Base-by-base conservation (phyloP, 2,888 invertebrate species). In the Tiliacea citrago region DNA sequence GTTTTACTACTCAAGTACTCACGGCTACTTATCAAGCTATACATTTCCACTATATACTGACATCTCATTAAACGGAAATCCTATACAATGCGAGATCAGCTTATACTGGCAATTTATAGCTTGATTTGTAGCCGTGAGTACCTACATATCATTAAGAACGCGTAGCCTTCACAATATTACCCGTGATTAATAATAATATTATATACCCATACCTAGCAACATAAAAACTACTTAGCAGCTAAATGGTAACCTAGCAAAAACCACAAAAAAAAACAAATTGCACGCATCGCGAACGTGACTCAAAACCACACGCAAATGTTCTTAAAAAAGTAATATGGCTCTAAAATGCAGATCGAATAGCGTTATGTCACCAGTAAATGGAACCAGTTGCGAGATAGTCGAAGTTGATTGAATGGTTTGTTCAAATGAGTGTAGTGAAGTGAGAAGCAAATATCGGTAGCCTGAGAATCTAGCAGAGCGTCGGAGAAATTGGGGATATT, bases 221-320 rank as follows among this genome's bases (percentile, higher is more conserved):
- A 58, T 9, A 70, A 67, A 63, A 81, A 47, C 35, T 10, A 55
- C 55, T 72, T 62, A 53, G 8, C 58, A 58, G 13, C n/a, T n/a
- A 73, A 78, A 80, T 63, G 39, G 42, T 63, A 18, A 53, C 65
- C 53, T 69, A 66, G 47, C 61, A 73, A 79, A 61, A 67, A 51
- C 9, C 18, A 53, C 45, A 58, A 69, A 61, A 75, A 83, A 82
- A 83, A 70, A 51, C 21, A 51, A 61, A 60, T 42, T 45, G 63
- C 82, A 76, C 74, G 83, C 73, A 8, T 16, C 8, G 18, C 4
- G 55, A 69, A 79, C 76, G 82, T 84, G 85, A 74, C n/a, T 72
- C 51, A 29, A 72, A 70, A 63, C 70, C 66, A 61, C 73, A 84
- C 58, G 13, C 55, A 16, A 77, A 58, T 35, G 58, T 70, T 79